Percentiles rank a stretch among this genome's conserved stretches.
These are phyloP conservation scores for Gouania willdenowi DNA, from an alignment of 2,797 vertebrate genomes.

Conservation along the genomic window DNA sequence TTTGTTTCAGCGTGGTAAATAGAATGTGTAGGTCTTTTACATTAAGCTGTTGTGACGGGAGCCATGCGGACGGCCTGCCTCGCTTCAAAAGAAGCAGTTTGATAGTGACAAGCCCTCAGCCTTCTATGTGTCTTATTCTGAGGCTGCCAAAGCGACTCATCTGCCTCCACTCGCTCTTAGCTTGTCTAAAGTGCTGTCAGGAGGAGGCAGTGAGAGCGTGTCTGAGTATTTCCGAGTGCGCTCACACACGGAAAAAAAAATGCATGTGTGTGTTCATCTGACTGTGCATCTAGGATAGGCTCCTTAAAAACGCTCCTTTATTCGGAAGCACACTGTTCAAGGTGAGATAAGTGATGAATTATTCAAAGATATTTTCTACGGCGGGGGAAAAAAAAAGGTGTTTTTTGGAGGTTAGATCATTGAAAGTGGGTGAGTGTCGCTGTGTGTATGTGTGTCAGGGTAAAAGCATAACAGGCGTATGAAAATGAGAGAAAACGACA, in stretches of 20 bases:
- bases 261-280: not conserved
- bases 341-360: constrained; percentile 72
- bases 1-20: constrained; percentile 25
- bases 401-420: constrained; percentile 67
- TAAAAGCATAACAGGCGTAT: constrained; percentile 16
- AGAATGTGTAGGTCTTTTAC: constrained; percentile 32
- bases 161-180: constrained; percentile 58
- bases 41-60: constrained; percentile 53
- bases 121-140: constrained; percentile 47
- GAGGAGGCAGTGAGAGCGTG: constrained; percentile 30
- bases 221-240: constrained; percentile 9
- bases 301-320: constrained; percentile 70
- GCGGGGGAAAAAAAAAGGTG: constrained; percentile 59
- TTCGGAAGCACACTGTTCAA: constrained; percentile 65
- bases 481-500: constrained; percentile 11
- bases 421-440: constrained; percentile 25
- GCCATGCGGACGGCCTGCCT: constrained; percentile 58
- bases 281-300: constrained; percentile 39
- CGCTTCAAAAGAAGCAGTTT: constrained; percentile 55
- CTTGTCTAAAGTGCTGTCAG: constrained; percentile 62
- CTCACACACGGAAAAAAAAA: constrained; percentile 8
- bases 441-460: constrained; percentile 21
- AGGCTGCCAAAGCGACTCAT: constrained; percentile 63
- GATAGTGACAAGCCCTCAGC: constrained; percentile 61
- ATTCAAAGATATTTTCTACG: constrained; percentile 67